Evolutionary conservation across 2,888 invertebrate species (phyloP).

Genomic region (Heteropelma amictum): DNA sequence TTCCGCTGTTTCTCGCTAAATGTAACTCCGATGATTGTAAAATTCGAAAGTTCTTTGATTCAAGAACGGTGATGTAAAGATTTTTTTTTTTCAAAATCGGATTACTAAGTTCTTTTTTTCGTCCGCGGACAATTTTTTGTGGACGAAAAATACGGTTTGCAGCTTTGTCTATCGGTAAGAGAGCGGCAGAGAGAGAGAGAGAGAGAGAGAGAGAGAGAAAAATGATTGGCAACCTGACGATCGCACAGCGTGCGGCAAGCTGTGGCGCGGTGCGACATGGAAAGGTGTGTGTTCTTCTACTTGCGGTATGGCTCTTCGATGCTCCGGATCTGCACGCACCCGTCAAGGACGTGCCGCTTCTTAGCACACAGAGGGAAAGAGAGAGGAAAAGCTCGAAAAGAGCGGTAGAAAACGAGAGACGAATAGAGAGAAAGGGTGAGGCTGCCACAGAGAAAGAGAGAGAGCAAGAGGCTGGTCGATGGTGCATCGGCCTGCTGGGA

Average conservation of each 20-base stretch:
- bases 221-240: conserved; percentile 7
- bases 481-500: conserved; percentile 63
- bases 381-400: not conserved
- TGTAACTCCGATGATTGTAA: no score
- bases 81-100: not conserved
- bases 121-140: not conserved
- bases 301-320: conserved; percentile 22
- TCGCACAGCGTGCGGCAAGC: conserved; percentile 10
- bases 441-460: conserved; percentile 11
- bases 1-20: no score
- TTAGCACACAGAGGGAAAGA: conserved; percentile 30
- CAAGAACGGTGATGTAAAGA: no score
- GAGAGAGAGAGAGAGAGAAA: not conserved
- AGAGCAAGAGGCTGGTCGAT: conserved; percentile 36
- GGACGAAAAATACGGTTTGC: not conserved
- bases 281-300: conserved; percentile 31
- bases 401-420: conserved; percentile 34
- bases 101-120: not conserved
- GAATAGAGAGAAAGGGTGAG: conserved; percentile 25
- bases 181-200: not conserved
- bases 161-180: not conserved
- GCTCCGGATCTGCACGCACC: conserved; percentile 49
- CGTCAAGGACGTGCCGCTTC: conserved; percentile 57
- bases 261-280: conserved; percentile 11
- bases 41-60: no score